Evolutionary conservation across 2,888 invertebrate species (phyloP).

Genomic region (Apodemia mormo): DNA sequence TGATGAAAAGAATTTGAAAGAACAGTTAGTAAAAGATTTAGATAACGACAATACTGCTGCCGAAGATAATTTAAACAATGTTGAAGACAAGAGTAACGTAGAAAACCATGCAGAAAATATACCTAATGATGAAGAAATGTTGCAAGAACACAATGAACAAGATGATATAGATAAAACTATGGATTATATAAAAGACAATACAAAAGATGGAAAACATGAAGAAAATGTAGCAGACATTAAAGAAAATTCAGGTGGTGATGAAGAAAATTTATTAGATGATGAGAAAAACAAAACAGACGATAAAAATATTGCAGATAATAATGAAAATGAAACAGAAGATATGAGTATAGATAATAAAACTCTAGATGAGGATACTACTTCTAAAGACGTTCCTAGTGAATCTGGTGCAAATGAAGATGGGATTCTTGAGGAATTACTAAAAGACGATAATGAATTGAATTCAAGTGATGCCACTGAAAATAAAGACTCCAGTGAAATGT

Average conservation of each 20-base stretch:
- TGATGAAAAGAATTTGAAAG: slow-evolving; percentile 5
- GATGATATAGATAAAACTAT: slow-evolving; percentile 20
- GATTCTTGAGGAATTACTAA: slow-evolving; percentile 53
- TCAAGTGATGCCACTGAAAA: slow-evolving; percentile 28
- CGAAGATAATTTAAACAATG: slow-evolving; percentile 23
- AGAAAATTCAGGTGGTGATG: neutral
- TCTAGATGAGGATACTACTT: slow-evolving; percentile 29
- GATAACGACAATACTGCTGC: slow-evolving; percentile 14
- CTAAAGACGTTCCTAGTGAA: slow-evolving; percentile 29
- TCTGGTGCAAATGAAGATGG: slow-evolving; percentile 56
- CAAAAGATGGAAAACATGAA: slow-evolving; percentile 22
- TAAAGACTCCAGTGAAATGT: slow-evolving; percentile 23
- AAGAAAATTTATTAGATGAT: slow-evolving; percentile 13
- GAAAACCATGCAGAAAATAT: neutral
- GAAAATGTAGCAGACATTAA: slow-evolving; percentile 24
- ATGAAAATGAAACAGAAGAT: slow-evolving; percentile 26
- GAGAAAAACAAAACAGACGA: slow-evolving; percentile 24
- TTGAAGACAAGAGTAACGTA: slow-evolving; percentile 17
- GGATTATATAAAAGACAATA: neutral
- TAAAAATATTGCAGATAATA: slow-evolving; percentile 13
- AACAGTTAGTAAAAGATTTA: slow-evolving; percentile 15
- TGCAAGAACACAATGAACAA: slow-evolving; percentile 19
- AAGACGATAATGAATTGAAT: slow-evolving; percentile 50
- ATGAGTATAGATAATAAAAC: slow-evolving; percentile 32
- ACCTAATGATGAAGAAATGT: slow-evolving; percentile 19